Conservation (phyloP, 2,113 vertebrate species). For the Heloderma charlesbogerti region DNA sequence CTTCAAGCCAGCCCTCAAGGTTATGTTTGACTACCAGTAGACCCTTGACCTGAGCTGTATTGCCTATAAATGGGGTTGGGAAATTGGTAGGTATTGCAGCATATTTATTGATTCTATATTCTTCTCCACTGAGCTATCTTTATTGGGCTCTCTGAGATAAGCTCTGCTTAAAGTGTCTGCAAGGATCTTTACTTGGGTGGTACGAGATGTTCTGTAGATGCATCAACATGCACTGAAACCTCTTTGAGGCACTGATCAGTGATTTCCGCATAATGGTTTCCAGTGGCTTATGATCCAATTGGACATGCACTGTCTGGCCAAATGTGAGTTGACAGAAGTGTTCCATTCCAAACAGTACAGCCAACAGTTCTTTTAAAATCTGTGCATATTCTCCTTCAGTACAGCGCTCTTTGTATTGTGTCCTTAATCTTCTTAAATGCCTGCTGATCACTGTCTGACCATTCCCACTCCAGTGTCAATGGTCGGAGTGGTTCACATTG, state of each 20-base stretch:
- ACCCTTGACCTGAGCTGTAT: not conserved
- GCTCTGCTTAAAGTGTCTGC: not conserved
- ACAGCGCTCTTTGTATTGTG: not conserved
- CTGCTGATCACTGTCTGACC: not conserved
- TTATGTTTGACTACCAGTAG: not conserved
- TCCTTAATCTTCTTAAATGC: not conserved
- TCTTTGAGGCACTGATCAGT: not conserved
- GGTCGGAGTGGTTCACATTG: not conserved
- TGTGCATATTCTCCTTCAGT: not conserved
- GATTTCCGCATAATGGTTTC: slow-evolving; percentile 12
- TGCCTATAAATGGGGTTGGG: not conserved
- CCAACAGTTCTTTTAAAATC: not conserved
- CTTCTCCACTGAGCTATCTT: not conserved
- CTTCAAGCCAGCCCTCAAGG: not conserved
- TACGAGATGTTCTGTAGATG: not conserved
- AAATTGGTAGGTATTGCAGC: not conserved
- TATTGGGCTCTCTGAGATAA: not conserved
- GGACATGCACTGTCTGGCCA: not conserved
- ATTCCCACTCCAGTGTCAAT: too few species aligned
- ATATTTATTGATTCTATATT: not conserved
- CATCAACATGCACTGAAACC: not conserved
- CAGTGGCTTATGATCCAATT: not conserved
- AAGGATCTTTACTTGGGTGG: not conserved
- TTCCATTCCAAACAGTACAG: not conserved
- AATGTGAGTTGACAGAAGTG: not conserved